Evolutionary conservation across 2,113 vertebrate genomes (phyloP).

Genomic region (Dromiciops gliroides): DNA sequence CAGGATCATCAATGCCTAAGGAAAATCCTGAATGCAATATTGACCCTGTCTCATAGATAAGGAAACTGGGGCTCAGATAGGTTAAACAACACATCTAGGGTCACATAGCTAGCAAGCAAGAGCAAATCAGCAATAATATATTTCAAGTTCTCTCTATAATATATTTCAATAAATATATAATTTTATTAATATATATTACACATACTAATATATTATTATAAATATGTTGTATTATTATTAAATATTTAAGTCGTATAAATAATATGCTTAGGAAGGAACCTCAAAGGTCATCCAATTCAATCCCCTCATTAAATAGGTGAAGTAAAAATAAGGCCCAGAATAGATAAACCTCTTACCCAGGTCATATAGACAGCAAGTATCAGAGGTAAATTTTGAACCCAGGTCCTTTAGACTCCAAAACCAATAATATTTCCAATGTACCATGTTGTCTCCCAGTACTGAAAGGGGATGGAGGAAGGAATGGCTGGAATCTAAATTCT

Average conservation of each 20-base stretch:
- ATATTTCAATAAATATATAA: not conserved
- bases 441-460: not conserved
- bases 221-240: not conserved
- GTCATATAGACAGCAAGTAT: not conserved
- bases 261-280: not conserved
- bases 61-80: not conserved
- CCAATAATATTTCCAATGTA: not conserved
- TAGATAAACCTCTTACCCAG: not conserved
- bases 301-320: not conserved
- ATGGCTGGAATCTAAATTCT: not conserved
- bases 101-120: not conserved
- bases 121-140: not conserved
- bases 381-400: not conserved
- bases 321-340: not conserved
- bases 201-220: not conserved
- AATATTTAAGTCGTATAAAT: not conserved
- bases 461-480: not conserved
- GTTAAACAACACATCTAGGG: not conserved
- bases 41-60: not conserved
- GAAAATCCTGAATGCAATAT: not conserved
- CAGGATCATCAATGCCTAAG: not conserved
- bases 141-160: no score
- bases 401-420: not conserved
- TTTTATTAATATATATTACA: not conserved
- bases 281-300: not conserved